Base-by-base conservation (phyloP, 2,797 vertebrate genomes). In the Sebastes vulpes region DNA sequence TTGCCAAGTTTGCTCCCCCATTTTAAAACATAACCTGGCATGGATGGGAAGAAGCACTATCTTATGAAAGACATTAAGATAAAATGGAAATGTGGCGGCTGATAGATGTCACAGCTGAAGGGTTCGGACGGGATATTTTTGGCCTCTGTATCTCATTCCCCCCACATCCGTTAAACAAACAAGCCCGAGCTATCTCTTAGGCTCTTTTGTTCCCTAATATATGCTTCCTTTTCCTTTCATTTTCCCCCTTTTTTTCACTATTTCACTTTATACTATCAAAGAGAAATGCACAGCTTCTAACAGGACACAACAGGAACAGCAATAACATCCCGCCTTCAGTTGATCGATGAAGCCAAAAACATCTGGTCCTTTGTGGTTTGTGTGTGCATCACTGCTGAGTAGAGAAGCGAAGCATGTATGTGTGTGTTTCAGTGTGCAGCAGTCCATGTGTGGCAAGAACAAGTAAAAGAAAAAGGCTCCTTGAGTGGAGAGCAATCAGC, bases 51-150 rank as follows among this genome's bases (percentile, higher is more conserved):
- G 48, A 67, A 57, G 77, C 54, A 54, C 21, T 56, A 84, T 81
- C 79, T 87, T 61, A 84, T 21, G 42, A 1, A 68, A 81, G 72
- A 75, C 84, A 89, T 91, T 88, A 84, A 82, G 75, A 71, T 78
- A 82, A 90, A 92, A 76, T 81, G 68, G 61, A 77, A 82, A 84
- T 72, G 56, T 59, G 60, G 48, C 31, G 26, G 66, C 85, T 80
- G 82, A 85, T 76, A 75, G 74, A 90, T 87, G 78, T 85, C 65
- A 77, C 32, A 21, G 75, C 72, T 71, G 63, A 81, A 58, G 8
- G 10, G 32, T 72, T 77, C 4, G 2, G 72, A 83, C 21, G 9
- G 56, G 29, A 81, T 63, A 65, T 72, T 42, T 77, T 56, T 73
- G 23, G 28, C 65, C 73, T 46, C 35, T 29, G 3, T 10, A 25